These are phyloP conservation scores for Cotesia vestalis DNA, from an alignment of 1,140 invertebrate genomes.

Conservation along the genomic window DNA sequence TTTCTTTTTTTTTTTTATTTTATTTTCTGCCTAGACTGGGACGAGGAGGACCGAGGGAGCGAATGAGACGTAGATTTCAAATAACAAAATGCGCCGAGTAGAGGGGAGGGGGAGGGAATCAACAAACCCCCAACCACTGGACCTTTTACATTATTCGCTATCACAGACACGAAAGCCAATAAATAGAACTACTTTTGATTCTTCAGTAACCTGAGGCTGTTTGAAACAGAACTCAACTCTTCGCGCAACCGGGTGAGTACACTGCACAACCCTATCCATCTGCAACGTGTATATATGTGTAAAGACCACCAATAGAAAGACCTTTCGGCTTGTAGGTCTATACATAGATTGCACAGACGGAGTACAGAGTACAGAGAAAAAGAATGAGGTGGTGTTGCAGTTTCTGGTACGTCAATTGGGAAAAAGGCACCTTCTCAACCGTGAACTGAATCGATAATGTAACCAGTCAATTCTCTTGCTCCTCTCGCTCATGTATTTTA, in stretches of 20 bases:
- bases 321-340: no score
- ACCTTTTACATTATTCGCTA: not conserved
- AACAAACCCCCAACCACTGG: not conserved
- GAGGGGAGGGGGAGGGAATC: not conserved
- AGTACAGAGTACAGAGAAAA: no score
- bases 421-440: conserved; percentile 10
- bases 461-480: not conserved
- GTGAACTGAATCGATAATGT: conserved; percentile 19
- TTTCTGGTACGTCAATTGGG: conserved; percentile 3
- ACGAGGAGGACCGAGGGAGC: no score
- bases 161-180: not conserved
- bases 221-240: not conserved
- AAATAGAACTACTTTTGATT: conserved; percentile 4
- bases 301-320: no score
- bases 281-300: no score
- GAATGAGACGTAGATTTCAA: not conserved
- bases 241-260: not conserved
- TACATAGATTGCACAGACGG: not conserved
- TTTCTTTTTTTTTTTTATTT: not conserved
- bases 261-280: not conserved
- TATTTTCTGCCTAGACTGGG: no score
- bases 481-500: conserved; percentile 3
- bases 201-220: conserved; percentile 7
- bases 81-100: not conserved
- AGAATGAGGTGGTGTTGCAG: conserved; percentile 3